phyloP scores from a whole-genome alignment of 2,797 vertebrate genomes.

The Otolemur crassicaudatus region DNA sequence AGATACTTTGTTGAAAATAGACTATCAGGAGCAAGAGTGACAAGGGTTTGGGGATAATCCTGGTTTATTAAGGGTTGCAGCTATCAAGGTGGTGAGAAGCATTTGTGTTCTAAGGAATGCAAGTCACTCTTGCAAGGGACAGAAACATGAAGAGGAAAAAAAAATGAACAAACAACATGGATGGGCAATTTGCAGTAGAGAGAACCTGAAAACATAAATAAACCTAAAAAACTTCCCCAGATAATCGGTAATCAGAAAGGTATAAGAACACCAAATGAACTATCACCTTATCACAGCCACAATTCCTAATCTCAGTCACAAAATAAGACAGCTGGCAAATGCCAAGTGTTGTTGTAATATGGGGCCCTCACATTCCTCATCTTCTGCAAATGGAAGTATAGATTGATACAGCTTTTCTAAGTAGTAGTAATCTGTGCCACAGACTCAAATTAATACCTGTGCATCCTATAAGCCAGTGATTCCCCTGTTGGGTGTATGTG shows the following conservation, averaged over 20 bases:
- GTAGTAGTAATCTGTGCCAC: background rate
- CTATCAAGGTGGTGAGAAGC: background rate
- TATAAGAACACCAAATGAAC: background rate
- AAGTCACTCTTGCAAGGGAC: background rate
- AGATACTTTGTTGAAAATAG: background rate
- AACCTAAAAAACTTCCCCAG: background rate
- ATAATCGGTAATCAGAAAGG: background rate
- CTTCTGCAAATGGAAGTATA: background rate
- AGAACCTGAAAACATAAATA: background rate
- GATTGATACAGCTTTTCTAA: background rate
- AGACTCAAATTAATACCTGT: background rate
- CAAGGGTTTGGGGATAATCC: background rate
- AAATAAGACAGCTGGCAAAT: background rate
- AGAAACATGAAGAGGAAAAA: no score
- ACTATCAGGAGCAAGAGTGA: background rate
- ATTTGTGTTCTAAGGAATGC: background rate
- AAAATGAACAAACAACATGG: background rate
- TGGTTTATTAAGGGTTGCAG: background rate
- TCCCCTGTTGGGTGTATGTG: background rate
- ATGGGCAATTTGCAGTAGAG: no score
- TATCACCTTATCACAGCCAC: background rate
- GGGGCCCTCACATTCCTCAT: no score
- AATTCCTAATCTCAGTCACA: background rate
- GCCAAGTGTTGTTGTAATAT: background rate
- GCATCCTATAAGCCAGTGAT: background rate